Base-by-base conservation (phyloP, 2,888 invertebrate species). In the Callosobruchus maculatus region DNA sequence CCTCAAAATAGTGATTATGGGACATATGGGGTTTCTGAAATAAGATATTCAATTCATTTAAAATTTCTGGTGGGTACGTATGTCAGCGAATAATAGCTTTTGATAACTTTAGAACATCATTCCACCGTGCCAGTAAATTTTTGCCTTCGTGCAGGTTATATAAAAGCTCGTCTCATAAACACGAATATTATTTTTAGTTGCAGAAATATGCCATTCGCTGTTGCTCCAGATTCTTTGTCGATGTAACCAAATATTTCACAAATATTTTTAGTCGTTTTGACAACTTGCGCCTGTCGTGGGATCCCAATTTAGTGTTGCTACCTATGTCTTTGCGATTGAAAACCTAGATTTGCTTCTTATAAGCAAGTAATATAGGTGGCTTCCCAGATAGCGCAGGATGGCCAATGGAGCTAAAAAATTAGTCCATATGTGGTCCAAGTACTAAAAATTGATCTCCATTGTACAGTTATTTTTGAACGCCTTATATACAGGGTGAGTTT, bases 121-220 rank as follows among this genome's bases (percentile, higher is more conserved):
- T 13, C 49, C 49, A 18, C 18, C n/a, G n/a, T n/a, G n/a, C n/a
- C 13, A 18, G 49, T 49, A 49, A 5, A 13, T 49, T 49, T 49
- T 49, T 49, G 49, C 13, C 13, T 3, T 49, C 49, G 49, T 49
- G 49, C n/a, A 71, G 49, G 49, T 71, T 67, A 21, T 22, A 66
- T 72, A 30, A 13, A 68, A 22, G 21, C 70, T 68, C 71, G 73
- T 74, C 72, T 73, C 75, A 71, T 75, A 75, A 75, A 78, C 77
- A 80, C 75, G 74, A 71, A 74, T 75, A 74, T 73, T 79, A 79
- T 79, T 79, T 79, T 78, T 79, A 79, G 78, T 66, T 72, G 22
- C 21, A 66, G 76, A 78, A 76, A 78, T 77, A 76, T 76, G 71
- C 69, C 73, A n/a, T n/a, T n/a, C n/a, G 73, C 69, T 74, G 73